Evolutionary conservation across 2,888 invertebrate genomes (phyloP).

Genomic region (Ischnura elegans): DNA sequence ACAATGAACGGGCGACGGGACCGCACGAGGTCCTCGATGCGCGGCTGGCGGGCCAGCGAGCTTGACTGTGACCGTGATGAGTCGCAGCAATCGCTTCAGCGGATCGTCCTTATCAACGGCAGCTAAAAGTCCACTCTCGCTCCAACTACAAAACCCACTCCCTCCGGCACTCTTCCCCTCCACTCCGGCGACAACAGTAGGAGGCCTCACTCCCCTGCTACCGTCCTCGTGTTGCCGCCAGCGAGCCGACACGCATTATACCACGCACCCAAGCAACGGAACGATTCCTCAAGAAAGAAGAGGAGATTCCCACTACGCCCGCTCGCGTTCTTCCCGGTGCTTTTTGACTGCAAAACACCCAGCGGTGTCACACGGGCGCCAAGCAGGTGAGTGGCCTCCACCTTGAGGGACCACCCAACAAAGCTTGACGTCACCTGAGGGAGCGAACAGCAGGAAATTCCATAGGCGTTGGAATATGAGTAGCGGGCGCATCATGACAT

Average conservation of each 20-base stretch:
- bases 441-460: neutral
- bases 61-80: slow-evolving; percentile 40
- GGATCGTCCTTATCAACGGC: slow-evolving; percentile 57
- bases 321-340: neutral
- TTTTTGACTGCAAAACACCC: neutral
- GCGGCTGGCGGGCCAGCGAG: neutral
- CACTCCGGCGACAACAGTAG: neutral
- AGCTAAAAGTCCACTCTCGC: slow-evolving; percentile 50
- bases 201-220: neutral
- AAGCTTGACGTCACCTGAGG: neutral
- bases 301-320: neutral
- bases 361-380: neutral
- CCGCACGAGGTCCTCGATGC: neutral
- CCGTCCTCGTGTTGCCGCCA: neutral
- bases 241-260: neutral
- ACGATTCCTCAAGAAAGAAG: neutral
- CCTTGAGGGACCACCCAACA: neutral
- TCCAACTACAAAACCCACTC: neutral
- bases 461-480: no score
- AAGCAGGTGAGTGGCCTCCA: neutral
- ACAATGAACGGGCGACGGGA: neutral
- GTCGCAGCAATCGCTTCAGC: slow-evolving; percentile 50
- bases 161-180: neutral
- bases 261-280: neutral
- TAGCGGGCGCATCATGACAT: no score